Base-by-base conservation (phyloP, 2,113 vertebrate species). In the Scartelaos histophorus region DNA sequence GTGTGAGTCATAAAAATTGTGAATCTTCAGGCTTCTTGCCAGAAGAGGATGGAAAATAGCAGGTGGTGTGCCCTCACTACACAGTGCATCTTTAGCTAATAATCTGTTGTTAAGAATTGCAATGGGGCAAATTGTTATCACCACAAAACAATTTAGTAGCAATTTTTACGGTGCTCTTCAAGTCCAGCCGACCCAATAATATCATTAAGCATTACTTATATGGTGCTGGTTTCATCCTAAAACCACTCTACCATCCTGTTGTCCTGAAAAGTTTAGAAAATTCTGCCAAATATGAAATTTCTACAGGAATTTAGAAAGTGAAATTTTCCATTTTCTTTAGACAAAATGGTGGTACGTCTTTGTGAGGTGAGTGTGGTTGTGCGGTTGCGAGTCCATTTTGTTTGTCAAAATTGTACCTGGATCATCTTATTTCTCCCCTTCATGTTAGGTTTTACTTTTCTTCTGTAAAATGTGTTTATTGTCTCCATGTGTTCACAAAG, bases 401-500 rank as follows among this genome's bases (percentile, higher is more conserved):
- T 85, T 69, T 49, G 62, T 84, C 75, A 66, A 4, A 61, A 70
- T 79, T 82, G 74, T 72, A 76, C 71, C 78, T 80, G 2, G 1
- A 25, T 85, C 60, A 75, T 78, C 51, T 73, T 64, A 79, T 74
- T 53, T 70, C 76, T 74, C 66, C 69, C 54, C 79, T 67, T 13
- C 46, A 19, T 77, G 71, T 82, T 75, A 19, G 11, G 58, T 13
- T 75, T 68, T 47, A 51, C 7, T 70, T 35, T 73, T 84, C 83
- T 78, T 90, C 65, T 85, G 81, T 92, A 87, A 91, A 66, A 83
- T 92, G 85, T 90, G 88, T 82, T 91, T 87, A 83, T 71, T 21
- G 85, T 92, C 89, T 89, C 24, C n/a, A 68, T 89, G 88, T 92
- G 83, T 80, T 90, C 89, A 92, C 82, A 82, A 13, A 84, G 74